A percentile compares a stretch with the other conserved stretches of the same genome.
phyloP scores from a whole-genome alignment of 2,113 vertebrate genomes.

The Cranoglanis bouderius region DNA sequence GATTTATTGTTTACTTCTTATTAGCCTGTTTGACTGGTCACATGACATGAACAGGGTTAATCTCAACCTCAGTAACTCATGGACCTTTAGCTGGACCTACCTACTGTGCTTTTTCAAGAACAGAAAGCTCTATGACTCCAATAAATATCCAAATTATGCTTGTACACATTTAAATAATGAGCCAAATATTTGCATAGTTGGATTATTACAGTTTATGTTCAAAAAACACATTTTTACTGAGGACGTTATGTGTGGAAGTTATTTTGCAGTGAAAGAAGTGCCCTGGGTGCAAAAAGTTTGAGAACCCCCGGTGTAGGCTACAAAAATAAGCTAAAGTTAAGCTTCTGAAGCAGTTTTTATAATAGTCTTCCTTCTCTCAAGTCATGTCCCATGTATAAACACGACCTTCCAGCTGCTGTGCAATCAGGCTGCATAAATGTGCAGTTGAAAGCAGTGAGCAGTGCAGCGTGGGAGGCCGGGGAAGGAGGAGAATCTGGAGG shows the following conservation, averaged over 20 bases:
- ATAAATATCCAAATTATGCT: background rate
- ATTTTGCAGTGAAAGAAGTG: background rate
- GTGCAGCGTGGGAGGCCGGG: slow-evolving; percentile 12
- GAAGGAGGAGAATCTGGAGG: slow-evolving; percentile 60
- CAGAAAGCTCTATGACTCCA: background rate
- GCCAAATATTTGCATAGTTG: background rate
- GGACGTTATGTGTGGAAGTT: background rate
- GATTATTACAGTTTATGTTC: background rate
- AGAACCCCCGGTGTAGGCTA: no score
- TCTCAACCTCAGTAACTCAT: background rate
- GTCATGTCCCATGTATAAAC: background rate
- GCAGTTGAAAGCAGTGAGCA: background rate
- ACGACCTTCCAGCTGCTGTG: background rate
- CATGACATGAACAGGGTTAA: background rate
- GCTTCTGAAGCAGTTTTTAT: background rate
- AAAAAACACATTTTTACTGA: background rate
- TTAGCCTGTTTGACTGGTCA: background rate
- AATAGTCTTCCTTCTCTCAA: background rate
- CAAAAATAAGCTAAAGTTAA: background rate
- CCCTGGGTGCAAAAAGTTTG: background rate
- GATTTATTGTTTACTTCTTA: background rate
- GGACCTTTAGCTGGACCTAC: background rate
- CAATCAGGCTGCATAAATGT: background rate
- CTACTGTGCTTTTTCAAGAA: background rate
- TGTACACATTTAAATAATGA: background rate